Base-by-base conservation (phyloP, 2,797 vertebrate species). In the Sebastes itinus region DNA sequence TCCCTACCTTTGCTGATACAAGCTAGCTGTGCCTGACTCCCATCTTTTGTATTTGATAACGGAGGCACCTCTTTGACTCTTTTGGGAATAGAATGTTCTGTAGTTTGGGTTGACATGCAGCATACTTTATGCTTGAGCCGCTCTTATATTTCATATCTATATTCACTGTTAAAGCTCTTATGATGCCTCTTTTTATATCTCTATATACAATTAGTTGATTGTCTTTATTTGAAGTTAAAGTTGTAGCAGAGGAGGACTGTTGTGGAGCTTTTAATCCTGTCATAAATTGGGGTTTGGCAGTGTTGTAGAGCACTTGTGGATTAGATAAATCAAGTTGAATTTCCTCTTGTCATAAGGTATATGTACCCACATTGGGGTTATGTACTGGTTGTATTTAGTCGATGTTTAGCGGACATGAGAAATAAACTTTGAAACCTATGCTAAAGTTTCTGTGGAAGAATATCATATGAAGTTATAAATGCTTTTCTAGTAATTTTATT, bases 11-110 rank as follows among this genome's bases (percentile, higher is more conserved):
- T 63, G 54, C 66, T 74, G 72, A 73, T 58, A 38, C 42, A 70
- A 66, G 70, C 23, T 35, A 56, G 60, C 28, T 23, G 67, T 42
- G n/a, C 18, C 61, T 33, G 77, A 68, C 49, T 77, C 32, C 14
- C 27, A 11, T 58, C 59, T 82, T 55, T 70, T 72, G 18, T 76
- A 27, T 84, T 60, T 76, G 71, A 81, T 63, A 74, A 18, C 56
- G 14, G 72, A 46, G 79, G 64, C 33, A 49, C 20, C 33, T 32
- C 46, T 59, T 65, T 54, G 9, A 35, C 64, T 60, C 8, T 22
- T 12, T 28, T 62, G 62, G 55, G 32, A 71, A 49, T 22, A 56
- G 12, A 72, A 30, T 42, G 18, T 71, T 54, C 4, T 42, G 22
- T 54, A 49, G 14, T 71, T 55, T 66, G 18, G 28, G 63, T 9